These are phyloP conservation scores for Rana temporaria DNA, from an alignment of 2,113 vertebrate genomes.

Conservation along the genomic window DNA sequence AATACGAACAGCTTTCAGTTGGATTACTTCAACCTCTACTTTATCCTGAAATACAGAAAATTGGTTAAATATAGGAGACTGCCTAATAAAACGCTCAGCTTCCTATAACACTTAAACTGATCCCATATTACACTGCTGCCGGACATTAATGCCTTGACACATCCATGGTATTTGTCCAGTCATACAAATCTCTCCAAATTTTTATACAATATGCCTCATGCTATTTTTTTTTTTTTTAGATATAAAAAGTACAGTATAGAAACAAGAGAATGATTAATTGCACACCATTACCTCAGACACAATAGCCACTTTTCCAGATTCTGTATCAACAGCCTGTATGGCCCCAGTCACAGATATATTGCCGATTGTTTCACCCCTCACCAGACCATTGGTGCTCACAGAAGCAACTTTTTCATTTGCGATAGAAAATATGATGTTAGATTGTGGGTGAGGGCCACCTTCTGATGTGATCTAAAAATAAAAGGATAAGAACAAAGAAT, in stretches of 20 bases:
- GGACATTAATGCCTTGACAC: too few relatives aligned
- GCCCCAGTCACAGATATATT: slow-evolving; percentile 83
- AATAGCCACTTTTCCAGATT: slow-evolving; percentile 86
- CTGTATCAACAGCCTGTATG: slow-evolving; percentile 88
- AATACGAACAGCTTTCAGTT: slow-evolving; percentile 85
- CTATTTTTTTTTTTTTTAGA: too few relatives aligned
- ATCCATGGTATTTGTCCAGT: too few relatives aligned
- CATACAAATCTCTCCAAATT: too few relatives aligned
- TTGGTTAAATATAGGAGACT: too few relatives aligned
- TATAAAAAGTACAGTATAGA: too few relatives aligned
- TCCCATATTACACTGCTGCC: too few relatives aligned
- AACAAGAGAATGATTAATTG: too few relatives aligned
- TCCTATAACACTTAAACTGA: too few relatives aligned
- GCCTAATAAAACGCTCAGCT: too few relatives aligned
- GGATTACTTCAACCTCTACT: slow-evolving; percentile 90
- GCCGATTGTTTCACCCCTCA: slow-evolving; percentile 78
- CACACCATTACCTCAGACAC: slow-evolving; percentile 84
- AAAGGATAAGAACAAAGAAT: neutral
- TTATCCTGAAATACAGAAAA: slow-evolving; percentile 75
- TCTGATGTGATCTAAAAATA: slow-evolving; percentile 86
- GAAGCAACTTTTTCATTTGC: slow-evolving; percentile 75
- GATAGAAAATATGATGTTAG: slow-evolving; percentile 91
- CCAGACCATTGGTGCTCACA: slow-evolving; percentile 78
- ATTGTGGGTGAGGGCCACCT: slow-evolving; percentile 94
- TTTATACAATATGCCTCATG: too few relatives aligned